Base-by-base conservation (phyloP, 2,797 vertebrate species). In the Potorous gilbertii region DNA sequence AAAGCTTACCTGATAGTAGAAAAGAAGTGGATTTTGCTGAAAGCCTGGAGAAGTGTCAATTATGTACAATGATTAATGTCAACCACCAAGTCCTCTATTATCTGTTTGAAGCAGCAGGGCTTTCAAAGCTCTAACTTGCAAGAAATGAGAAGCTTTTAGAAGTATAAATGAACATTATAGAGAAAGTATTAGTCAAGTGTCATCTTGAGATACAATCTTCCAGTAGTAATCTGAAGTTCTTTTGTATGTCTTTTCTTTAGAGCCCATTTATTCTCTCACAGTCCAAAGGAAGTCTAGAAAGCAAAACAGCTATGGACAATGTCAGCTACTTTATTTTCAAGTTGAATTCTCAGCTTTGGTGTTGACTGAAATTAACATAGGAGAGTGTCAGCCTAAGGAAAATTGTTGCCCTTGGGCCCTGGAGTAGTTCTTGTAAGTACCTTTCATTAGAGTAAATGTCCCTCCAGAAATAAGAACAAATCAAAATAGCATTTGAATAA, bases 331-430 rank as follows among this genome's bases (percentile, higher is more conserved):
- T 96, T 95, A 62, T 96, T 95, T 96, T 93, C 93, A 96, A 97
- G 95, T 96, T 93, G 62, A 54, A 90, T 56, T 93, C 54, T 5
- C 90, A 54, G 90, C 92, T 96, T 96, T 96, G 90, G 57, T 81
- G 95, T 55, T 97, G 95, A 97, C 91, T 95, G 96, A 97, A 95
- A 97, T 34, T 28, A 97, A 97, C 96, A 95, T 95, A 92, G 96
- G 56, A 94, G 96, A 81, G 94, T 55, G 90, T 54, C 90, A 31
- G 13, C 13, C 29, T 87, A 27, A 87, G 40, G 74, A 87, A 87
- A 28, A 46, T 4, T 87, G 74, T 50, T 87, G 24, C 21, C 9
- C 9, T 27, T 50, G 74, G 24, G 21, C 40, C 40, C 40, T 50
- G 24, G 9, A 50, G 3, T 10, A 11, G 40, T 28, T 3, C 40